Base-by-base conservation (phyloP, 2,113 vertebrate genomes). In the Trematomus loennbergii region DNA sequence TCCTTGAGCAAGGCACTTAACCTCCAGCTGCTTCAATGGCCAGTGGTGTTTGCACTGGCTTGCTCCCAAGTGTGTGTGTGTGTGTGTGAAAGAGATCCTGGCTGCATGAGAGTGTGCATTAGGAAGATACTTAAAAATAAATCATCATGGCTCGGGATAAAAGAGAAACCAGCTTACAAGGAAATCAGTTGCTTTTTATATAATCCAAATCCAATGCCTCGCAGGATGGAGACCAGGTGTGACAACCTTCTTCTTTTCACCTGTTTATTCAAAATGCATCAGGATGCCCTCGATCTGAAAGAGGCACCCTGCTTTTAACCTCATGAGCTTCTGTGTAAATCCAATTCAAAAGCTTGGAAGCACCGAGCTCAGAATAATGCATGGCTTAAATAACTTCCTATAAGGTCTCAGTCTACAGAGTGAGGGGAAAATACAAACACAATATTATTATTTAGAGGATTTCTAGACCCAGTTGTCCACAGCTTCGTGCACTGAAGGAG, bases 261-360 rank as follows among this genome's bases (percentile, higher is more conserved):
- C 52, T 45, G 10, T 49, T 68, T 0, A 49, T 69, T 55, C n/a
- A 12, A 64, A 69, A 54, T 13, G 33, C 15, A 76, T 60, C 49
- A 52, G 48, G 29, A 84, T n/a, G 45, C 48, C 55, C 66, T 81
- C 77, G 65, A 50, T 79, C 58, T 65, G 52, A 77, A 74, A 61
- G 22, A 50, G 53, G 11, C 22, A 15, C 18, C 17, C 33, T 63
- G 29, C 54, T 68, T 68, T 63, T 46, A 50, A 75, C 74, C 60
- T 81, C 46, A 55, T 22, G 68, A 71, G 17, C 69, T 74, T 0
- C 13, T 57, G 29, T 67, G 43, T 33, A 40, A 72, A 84, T 55
- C 72, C 25, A 77, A 90, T 84, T 80, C 49, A 54, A 64, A 87
- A 72, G 40, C 40, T 50, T 45, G 45, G 36, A 50, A 10, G 29